A percentile compares a stretch with the other conserved stretches of the same genome.
Conservation (phyloP, 2,113 vertebrate genomes). For the Scolopax mira region DNA sequence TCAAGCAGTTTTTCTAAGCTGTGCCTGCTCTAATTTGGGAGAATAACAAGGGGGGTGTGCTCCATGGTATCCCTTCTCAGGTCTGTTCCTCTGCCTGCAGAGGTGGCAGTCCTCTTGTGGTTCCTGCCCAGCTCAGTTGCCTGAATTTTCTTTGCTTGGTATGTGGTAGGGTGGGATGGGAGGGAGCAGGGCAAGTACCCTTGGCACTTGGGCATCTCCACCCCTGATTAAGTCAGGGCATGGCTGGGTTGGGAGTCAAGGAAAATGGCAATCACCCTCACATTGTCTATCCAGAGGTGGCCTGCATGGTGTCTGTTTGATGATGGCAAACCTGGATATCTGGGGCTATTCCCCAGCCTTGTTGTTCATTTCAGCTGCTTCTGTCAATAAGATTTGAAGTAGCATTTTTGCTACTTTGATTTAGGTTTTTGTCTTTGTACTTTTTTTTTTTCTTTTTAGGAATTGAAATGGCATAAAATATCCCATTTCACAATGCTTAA, state of each 20-base stretch:
- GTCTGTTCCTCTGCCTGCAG: neutral
- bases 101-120: neutral
- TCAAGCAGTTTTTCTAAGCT: neutral
- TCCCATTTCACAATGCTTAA: neutral
- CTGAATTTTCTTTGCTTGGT: neutral
- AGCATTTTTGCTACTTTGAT: neutral
- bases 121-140: neutral
- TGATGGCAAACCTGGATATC: neutral
- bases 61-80: neutral
- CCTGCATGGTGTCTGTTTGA: neutral
- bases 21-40: neutral
- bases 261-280: neutral
- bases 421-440: neutral
- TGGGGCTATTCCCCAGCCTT: neutral
- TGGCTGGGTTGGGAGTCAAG: neutral
- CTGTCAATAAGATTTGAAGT: neutral
- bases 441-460: neutral
- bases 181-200: neutral
- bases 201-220: neutral
- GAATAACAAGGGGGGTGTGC: neutral
- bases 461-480: neutral
- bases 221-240: neutral
- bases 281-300: fast-evolving
- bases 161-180: neutral
- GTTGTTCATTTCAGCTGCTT: neutral